Base-by-base conservation (phyloP, 2,888 invertebrate species). In the Aleiodes leptofemur region DNA sequence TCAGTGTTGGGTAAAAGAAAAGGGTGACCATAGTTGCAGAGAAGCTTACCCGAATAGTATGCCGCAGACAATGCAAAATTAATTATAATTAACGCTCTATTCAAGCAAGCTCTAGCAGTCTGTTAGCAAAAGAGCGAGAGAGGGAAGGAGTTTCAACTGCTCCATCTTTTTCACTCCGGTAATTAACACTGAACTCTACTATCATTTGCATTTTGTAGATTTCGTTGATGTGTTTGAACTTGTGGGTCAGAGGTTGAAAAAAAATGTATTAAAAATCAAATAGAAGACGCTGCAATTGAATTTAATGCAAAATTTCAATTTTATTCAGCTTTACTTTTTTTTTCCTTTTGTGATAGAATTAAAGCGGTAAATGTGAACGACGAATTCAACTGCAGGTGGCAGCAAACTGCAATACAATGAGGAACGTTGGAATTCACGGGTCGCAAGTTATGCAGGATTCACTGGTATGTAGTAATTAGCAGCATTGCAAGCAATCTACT, bases 401-500 rank as follows among this genome's bases (percentile, higher is more conserved):
- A 68, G 51, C 31, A 13, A 31, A 34, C 29, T n/a, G 68, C 68
- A 68, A 68, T 29, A 51, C 31, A 29, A 23, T 51, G 50, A 68
- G 68, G 68, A 14, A 29, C 13, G 77, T 77, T 82, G 87, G 87
- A 86, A 89, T 88, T 86, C 84, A 81, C 83, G 85, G 86, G 85
- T 84, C 86, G 86, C 83, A 84, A 86, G 88, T 87, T 88, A 89
- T 88, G 88, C 86, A 84, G 84, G 84, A 84, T 85, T 85, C 85
- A 83, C 82, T 84, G 88, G 88, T 86, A 89, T 88, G 88, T 85
- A 85, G 86, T 88, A 89, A 89, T 89, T 88, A 89, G 87, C 87
- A 86, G 85, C 86, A 88, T 87, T 85, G 86, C 85, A 83, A 79
- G 77, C 77, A 71, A 73, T 69, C 38, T 72, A 68, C 61, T 43